phyloP scores from a whole-genome alignment of 2,888 invertebrate genomes.

The Timandra comae region DNA sequence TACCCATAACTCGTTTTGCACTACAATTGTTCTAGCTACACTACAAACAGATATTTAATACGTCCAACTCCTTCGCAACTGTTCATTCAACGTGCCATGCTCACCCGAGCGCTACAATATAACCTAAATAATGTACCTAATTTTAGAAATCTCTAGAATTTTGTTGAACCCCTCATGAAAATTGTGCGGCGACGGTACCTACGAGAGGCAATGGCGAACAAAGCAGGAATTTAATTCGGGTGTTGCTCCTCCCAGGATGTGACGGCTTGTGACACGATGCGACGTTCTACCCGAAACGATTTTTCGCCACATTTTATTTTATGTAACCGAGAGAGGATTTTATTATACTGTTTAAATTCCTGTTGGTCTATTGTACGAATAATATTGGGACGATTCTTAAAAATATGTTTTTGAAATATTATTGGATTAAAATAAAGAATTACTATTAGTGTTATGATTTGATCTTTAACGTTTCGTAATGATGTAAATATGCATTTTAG shows the following conservation, averaged over 20 bases:
- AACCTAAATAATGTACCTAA: slow-evolving; percentile 37
- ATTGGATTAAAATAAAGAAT: too few species aligned
- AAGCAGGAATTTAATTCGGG: slow-evolving; percentile 69
- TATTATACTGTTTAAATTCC: slow-evolving; percentile 33
- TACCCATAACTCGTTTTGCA: slow-evolving; percentile 56
- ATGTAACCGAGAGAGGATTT: slow-evolving; percentile 37
- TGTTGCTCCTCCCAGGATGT: slow-evolving; percentile 48
- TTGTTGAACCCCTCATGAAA: slow-evolving; percentile 40
- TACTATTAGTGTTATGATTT: too few species aligned
- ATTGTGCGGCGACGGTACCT: slow-evolving; percentile 31
- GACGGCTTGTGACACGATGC: slow-evolving; percentile 57
- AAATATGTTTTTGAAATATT: too few species aligned
- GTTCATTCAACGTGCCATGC: slow-evolving; percentile 8
- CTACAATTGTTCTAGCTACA: slow-evolving; percentile 53
- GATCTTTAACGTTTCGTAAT: too few species aligned
- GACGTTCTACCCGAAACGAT: slow-evolving; percentile 40
- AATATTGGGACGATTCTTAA: slow-evolving; percentile 5
- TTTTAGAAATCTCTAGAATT: slow-evolving; percentile 41
- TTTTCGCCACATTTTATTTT: slow-evolving; percentile 48
- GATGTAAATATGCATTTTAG: too few species aligned
- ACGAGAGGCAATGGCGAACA: slow-evolving; percentile 35
- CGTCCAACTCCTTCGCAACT: slow-evolving; percentile 35
- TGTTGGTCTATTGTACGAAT: slow-evolving; percentile 15
- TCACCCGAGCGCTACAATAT: slow-evolving; percentile 22
- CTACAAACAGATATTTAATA: slow-evolving; percentile 39